Evolutionary conservation across 2,113 vertebrate species (phyloP).

Genomic region (Datnioides undecimradiatus): DNA sequence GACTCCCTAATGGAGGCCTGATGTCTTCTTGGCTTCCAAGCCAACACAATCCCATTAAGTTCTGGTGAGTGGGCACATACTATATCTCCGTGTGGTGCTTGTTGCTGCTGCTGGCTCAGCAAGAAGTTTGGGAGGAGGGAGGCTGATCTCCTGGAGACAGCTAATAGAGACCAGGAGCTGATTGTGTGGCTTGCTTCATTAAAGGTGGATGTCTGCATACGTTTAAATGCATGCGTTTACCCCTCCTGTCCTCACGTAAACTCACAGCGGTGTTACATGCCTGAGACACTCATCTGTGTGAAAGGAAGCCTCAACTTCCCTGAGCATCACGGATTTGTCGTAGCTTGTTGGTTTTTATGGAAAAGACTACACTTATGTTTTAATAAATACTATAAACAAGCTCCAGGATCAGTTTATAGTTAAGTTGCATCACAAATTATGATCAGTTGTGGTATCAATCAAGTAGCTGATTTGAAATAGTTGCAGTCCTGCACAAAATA

Average conservation of each 20-base stretch:
- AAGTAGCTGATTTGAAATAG: too few relatives aligned
- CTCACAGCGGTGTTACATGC: too few relatives aligned
- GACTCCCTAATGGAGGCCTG: constrained; percentile 77
- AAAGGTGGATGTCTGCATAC: background rate
- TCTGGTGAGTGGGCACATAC: constrained; percentile 71
- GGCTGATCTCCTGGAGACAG: constrained; percentile 48
- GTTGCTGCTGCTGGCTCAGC: constrained; percentile 74
- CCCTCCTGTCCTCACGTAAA: background rate
- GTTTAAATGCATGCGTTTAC: background rate
- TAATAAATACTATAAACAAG: background rate
- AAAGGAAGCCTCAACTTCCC: too few relatives aligned
- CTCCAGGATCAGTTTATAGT: background rate
- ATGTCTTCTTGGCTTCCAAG: constrained; percentile 78
- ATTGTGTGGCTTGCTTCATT: constrained; percentile 9
- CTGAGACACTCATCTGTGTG: too few relatives aligned
- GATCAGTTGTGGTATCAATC: too few relatives aligned
- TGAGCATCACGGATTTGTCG: too few relatives aligned
- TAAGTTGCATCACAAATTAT: too few relatives aligned
- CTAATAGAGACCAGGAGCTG: constrained; percentile 55
- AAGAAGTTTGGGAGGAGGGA: constrained; percentile 52
- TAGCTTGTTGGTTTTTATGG: too few relatives aligned
- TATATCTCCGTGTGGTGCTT: constrained; percentile 59
- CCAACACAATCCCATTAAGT: constrained; percentile 78
- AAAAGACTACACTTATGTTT: background rate
- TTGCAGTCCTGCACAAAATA: too few relatives aligned